A percentile compares a stretch with the other conserved stretches of the same genome.
phyloP scores from a whole-genome alignment of 2,797 vertebrate genomes.

The Eurystomus glaucurus region DNA sequence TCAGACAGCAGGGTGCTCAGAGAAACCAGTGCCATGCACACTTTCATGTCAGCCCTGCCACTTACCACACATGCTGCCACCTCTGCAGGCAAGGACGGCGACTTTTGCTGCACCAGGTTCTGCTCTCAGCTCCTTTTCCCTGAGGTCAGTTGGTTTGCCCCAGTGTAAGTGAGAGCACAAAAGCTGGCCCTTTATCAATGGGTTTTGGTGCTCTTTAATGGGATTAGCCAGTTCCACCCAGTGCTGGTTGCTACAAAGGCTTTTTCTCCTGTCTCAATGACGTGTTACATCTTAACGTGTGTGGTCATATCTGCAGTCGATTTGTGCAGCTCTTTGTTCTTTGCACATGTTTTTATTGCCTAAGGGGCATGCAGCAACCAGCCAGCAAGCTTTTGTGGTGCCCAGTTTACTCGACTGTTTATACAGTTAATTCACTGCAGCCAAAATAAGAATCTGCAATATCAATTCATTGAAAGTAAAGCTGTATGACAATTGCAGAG shows the following conservation, averaged over 20 bases:
- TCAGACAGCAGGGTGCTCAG: background rate
- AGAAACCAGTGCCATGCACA: background rate
- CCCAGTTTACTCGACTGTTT: constrained; percentile 47
- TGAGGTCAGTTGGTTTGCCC: background rate
- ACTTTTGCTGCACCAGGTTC: accelerated
- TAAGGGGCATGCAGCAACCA: constrained; percentile 73
- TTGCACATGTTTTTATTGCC: constrained; percentile 82
- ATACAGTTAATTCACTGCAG: constrained; percentile 46
- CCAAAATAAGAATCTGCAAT: constrained; percentile 55
- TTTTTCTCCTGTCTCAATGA: constrained; percentile 76
- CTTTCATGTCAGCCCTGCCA: background rate
- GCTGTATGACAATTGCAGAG: background rate
- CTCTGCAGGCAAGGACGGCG: background rate
- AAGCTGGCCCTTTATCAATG: constrained; percentile 35
- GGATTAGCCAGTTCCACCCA: constrained; percentile 55
- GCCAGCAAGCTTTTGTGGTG: constrained; percentile 58
- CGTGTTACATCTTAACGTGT: constrained; percentile 76
- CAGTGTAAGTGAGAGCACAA: background rate
- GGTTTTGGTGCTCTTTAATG: constrained; percentile 44
- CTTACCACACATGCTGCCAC: background rate
- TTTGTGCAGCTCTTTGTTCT: constrained; percentile 81
- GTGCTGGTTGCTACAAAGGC: constrained; percentile 65
- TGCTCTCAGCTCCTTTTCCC: background rate
- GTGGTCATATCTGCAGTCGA: constrained; percentile 80
- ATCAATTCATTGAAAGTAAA: constrained; percentile 47